Base-by-base conservation (phyloP, 2,888 invertebrate genomes). In the Troides aeacus region DNA sequence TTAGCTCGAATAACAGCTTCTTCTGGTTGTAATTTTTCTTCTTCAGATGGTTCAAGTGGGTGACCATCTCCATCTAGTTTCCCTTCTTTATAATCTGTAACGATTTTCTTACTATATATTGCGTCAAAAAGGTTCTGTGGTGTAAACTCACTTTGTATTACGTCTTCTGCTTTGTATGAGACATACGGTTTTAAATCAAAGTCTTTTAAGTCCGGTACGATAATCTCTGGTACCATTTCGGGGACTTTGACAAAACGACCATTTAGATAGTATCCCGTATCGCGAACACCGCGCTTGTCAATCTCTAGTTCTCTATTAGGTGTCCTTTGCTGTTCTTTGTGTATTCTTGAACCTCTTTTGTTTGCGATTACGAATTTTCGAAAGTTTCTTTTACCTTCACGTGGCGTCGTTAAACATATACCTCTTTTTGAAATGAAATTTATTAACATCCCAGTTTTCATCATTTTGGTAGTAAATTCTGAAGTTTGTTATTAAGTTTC, bases 101-200 rank as follows among this genome's bases (percentile, higher is more conserved):
- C 93, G 61, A 99, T 96, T 86, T 98, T 97, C 68, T 94, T 85
- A 1, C 95, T 95, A 82, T 98, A 98, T 0, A 97, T 93, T 0
- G 95, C 95, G 80, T 97, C 94, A 81, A 97, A 97, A 62, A 99
- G 90, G 87, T 97, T 96, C 81, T 96, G 84, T 0, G 98, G 93
- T 0, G 97, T 98, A 78, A 98, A 97, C 86, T 96, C 95, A 1
- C 95, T 94, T 82, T 98, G 97, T 17, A 93, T 86, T 0, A 98
- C 94, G 70, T 97, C 95, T 4, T 94, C 93, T 0, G 94, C 94
- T 85, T 94, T 95, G 85, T 99, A 99, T 0, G 98, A 97, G 0
- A 99, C 99, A 79, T 99, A 99, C 0, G 99, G 98, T 85, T 97
- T 98, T 24, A 99, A 88, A 88, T 95, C 90, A 81, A 96, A 99